phyloP scores from a whole-genome alignment of 2,888 invertebrate species.

The Mythimna lalbum region DNA sequence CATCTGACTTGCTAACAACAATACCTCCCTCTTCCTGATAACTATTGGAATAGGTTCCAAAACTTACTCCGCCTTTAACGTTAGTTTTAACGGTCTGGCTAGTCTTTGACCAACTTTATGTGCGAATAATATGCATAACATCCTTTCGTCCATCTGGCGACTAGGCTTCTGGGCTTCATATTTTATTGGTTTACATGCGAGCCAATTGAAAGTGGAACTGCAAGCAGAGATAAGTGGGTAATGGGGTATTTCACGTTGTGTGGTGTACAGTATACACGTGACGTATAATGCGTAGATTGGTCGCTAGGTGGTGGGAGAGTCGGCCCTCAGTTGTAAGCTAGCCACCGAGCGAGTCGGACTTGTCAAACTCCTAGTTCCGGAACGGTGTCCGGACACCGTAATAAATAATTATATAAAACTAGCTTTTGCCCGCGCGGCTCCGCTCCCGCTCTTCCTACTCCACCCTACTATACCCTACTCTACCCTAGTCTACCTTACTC shows the following conservation, averaged over 20 bases:
- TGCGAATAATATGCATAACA: constrained; percentile 75
- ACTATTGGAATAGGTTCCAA: background rate
- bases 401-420: too few relatives aligned
- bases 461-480: too few relatives aligned
- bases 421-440: too few relatives aligned
- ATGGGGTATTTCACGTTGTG: background rate
- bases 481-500: too few relatives aligned
- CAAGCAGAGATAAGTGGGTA: background rate
- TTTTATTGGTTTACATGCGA: constrained; percentile 8
- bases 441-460: too few relatives aligned
- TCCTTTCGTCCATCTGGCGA: constrained; percentile 58
- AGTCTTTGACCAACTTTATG: constrained; percentile 74
- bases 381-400: too few relatives aligned
- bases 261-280: too few relatives aligned
- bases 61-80: constrained; percentile 75
- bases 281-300: too few relatives aligned
- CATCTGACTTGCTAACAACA: background rate
- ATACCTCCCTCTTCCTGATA: background rate
- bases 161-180: constrained; percentile 41
- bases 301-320: too few relatives aligned
- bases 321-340: too few relatives aligned
- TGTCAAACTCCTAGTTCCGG: too few relatives aligned
- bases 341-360: too few relatives aligned
- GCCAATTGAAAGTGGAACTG: constrained; percentile 25
- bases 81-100: constrained; percentile 68